Evolutionary conservation across 2,113 vertebrate genomes (phyloP).

Genomic region (Colaptes auratus): DNA sequence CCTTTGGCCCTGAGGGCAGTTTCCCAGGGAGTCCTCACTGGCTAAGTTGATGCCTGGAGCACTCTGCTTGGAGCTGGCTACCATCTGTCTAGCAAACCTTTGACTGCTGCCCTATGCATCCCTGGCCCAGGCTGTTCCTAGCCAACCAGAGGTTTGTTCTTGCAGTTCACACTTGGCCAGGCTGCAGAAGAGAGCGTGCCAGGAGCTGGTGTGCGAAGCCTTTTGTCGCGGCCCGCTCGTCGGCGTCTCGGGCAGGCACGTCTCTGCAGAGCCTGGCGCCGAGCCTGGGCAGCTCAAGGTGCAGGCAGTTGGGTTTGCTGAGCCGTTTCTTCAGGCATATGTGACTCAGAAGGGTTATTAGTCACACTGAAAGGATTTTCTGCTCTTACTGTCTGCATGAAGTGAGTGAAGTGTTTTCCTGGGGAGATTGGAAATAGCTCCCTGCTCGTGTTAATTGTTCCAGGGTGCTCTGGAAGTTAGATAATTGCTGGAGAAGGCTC

Average conservation of each 20-base stretch:
- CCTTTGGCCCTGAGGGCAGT: not conserved
- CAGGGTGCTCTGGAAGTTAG: not conserved
- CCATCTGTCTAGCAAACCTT: not conserved
- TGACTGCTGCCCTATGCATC: not conserved
- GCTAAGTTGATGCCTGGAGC: not conserved
- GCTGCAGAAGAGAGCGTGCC: not conserved
- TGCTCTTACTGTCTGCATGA: not conserved
- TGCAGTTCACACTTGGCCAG: not conserved
- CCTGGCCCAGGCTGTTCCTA: not conserved
- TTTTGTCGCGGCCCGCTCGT: not conserved
- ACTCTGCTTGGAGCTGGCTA: not conserved
- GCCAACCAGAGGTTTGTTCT: not conserved
- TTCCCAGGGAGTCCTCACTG: not conserved
- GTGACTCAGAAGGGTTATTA: slow-evolving; percentile 13
- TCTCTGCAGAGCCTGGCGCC: too few relatives aligned
- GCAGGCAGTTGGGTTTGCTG: not conserved
- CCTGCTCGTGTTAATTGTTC: not conserved
- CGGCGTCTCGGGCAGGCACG: accelerated
- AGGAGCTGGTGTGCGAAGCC: not conserved
- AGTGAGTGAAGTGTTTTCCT: slow-evolving; percentile 9
- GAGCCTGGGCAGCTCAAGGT: not conserved
- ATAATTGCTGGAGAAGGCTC: not conserved
- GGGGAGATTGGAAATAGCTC: not conserved
- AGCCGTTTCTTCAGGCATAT: not conserved
- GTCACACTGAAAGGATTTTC: not conserved